Evolutionary conservation across 1,140 invertebrate genomes (phyloP), one percentile per base, ranked within the genome.

Genomic region (Drosophila lini): DNA sequence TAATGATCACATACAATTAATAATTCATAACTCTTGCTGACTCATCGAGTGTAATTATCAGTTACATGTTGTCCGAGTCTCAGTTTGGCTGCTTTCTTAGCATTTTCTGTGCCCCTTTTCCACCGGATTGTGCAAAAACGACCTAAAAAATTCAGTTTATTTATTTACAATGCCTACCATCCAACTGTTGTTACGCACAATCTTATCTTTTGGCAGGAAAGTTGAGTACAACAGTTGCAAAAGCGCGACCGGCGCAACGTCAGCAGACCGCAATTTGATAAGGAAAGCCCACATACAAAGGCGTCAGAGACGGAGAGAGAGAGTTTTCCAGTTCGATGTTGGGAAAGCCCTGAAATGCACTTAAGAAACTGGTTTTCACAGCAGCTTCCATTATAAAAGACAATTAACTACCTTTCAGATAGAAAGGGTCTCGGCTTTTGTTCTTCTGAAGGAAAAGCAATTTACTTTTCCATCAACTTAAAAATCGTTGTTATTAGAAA

Each of bases 191-290:
- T 59, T 74, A 68, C 62, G 28, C 22, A 31, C 56, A 77, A 77
- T 86, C 83, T 86, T 88, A 86, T 86, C 82, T 60, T 36, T 59
- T 60, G 44, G 47, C 58, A 82, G 69, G 69, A 81, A 85, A 78
- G 70, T 62, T 48, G 60, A 71, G 64, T 61, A 68, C 36, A 73
- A 63, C 56, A 77, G 80, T 68, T 82, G 78, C 68, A 77, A 75
- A 74, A 55, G 60, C 78, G 50, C 34, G 61, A 38, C 31, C 63
- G 32, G 56, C 53, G 61, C 67, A 77, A 81, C 79, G 65, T 74
- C 74, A 81, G 50, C 64, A 74, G 13, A 63, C 63, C 68, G 61
- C 74, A 76, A 76, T 67, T 68, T 44, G 36, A 67, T 52, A 68
- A 68, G 34, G 19, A 69, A 53, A 53, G 42, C 36, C 48, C 25